phyloP scores from a whole-genome alignment of 2,113 vertebrate species.

The Scomber scombrus region DNA sequence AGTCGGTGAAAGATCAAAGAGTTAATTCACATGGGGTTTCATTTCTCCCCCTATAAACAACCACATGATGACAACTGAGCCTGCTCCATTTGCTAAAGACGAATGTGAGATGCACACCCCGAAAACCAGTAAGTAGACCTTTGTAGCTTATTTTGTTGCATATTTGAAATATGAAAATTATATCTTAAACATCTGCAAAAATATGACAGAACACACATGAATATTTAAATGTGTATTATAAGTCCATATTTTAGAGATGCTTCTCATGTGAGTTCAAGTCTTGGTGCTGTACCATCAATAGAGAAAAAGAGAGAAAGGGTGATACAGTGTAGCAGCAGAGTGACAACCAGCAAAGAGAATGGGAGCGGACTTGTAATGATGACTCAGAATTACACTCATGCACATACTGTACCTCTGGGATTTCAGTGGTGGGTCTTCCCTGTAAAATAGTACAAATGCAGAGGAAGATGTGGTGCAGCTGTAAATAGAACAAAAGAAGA shows the following conservation, averaged over 20 bases:
- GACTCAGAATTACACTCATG: conserved; percentile 46
- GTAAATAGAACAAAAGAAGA: conserved; percentile 18
- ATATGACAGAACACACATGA: not conserved
- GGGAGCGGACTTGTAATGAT: conserved; percentile 32
- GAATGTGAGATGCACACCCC: not conserved
- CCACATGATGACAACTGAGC: not conserved
- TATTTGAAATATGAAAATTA: not conserved
- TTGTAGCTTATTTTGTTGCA: not conserved
- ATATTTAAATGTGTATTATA: not conserved
- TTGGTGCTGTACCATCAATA: not conserved
- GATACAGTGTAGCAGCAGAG: conserved; percentile 15
- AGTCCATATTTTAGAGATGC: not conserved
- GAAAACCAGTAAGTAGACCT: not conserved
- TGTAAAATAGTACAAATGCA: not conserved
- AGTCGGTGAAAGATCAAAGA: not conserved
- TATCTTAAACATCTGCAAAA: not conserved
- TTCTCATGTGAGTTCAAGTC: not conserved
- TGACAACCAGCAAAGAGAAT: conserved; percentile 36
- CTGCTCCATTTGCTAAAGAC: not conserved
- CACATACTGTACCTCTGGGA: conserved; percentile 23
- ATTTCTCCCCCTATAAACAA: too few relatives aligned
- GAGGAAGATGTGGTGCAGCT: not conserved
- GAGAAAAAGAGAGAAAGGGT: not conserved
- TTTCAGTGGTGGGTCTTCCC: conserved; percentile 33
- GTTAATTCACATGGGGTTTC: not conserved